Base-by-base conservation (phyloP, 2,113 vertebrate genomes). In the Globicephala melas region DNA sequence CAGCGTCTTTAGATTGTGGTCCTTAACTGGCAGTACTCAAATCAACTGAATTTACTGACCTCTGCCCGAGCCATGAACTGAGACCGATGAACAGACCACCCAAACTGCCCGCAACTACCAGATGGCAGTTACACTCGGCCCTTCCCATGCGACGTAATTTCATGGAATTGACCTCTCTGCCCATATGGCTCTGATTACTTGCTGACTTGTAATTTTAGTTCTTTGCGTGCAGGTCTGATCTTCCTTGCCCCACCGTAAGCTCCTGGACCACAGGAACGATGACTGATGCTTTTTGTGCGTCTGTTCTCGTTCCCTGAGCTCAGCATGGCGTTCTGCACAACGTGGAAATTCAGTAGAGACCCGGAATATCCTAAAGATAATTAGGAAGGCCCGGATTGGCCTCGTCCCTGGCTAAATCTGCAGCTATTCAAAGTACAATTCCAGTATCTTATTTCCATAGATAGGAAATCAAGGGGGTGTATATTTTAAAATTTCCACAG, bases 181-280 rank as follows among this genome's bases (percentile, higher is more conserved):
- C 81, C 95, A 91, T 76, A 87, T 94, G 97, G 94, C 93, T 97
- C 88, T 97, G 95, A 94, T 95, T 91, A 96, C 65, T 92, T 55
- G 83, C 86, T 63, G 93, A 77, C 90, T 88, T 44, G 95, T 80
- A 67, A 89, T 91, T 86, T 73, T 33, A 36, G 85, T 93, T 62
- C 85, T 85, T 88, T 82, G 18, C 25, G 13, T 71, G 86, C 76
- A 55, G 17, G 65, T 85, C 94, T 94, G 71, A 85, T 71, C 92
- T 94, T 60, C 62, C 67, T 77, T 9, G 74, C 76, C 50, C 62
- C 70, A 38, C 41, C 31, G 31, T 60, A 89, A n/a, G 89, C 53
- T 10, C 76, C 28, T 7, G 33, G 58, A 20, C 1, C 12, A 31
- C 71, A 68, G 47, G 83, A n/a, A 1, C 18, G 20, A 9, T 17